phyloP scores from a whole-genome alignment of 2,113 vertebrate species.

The Oriolus oriolus region DNA sequence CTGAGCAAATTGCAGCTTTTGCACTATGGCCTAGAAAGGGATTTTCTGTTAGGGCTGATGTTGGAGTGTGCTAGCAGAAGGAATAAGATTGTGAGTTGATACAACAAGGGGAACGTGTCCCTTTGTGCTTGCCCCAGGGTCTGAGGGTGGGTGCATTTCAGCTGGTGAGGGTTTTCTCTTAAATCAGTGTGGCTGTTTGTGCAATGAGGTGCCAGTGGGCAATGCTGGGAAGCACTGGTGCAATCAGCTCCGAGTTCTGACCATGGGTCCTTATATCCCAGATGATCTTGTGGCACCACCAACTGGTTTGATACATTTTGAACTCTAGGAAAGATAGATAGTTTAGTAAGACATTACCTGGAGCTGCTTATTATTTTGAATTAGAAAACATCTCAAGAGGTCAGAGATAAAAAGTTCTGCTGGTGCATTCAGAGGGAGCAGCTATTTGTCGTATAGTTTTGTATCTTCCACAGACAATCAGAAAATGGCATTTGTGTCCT shows the following conservation, averaged over 20 bases:
- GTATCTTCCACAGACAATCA: neutral
- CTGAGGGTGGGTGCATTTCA: neutral
- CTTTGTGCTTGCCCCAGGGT: neutral
- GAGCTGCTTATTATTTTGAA: neutral
- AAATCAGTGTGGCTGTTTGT: neutral
- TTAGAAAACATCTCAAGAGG: neutral
- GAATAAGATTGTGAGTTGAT: neutral
- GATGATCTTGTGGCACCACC: neutral
- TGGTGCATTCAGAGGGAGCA: neutral
- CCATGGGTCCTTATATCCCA: neutral
- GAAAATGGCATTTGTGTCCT: neutral
- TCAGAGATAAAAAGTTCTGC: neutral
- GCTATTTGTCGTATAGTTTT: neutral
- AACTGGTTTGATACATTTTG: neutral
- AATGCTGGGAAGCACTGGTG: neutral
- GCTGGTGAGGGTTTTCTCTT: neutral
- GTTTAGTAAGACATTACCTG: neutral
- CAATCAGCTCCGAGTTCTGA: rapidly evolving
- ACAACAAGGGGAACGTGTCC: neutral
- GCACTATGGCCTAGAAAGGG: neutral
- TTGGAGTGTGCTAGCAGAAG: neutral
- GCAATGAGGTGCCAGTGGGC: neutral
- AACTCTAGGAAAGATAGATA: neutral
- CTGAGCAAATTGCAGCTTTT: neutral
- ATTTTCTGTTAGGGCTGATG: neutral